phyloP scores from a whole-genome alignment of 2,888 invertebrate genomes.

The Metopia argyrocephala region DNA sequence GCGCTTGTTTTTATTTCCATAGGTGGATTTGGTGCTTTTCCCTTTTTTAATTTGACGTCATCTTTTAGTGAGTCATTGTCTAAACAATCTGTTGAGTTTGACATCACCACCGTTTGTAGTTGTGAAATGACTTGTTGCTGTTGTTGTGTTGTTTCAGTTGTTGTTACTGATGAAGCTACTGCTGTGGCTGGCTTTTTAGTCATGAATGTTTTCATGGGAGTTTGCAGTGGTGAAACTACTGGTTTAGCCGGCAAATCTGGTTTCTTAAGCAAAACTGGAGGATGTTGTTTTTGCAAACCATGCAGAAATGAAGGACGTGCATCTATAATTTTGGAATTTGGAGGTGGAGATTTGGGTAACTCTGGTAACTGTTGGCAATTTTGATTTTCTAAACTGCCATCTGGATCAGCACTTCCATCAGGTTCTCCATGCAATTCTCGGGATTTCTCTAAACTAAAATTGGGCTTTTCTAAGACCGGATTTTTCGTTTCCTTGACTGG shows the following conservation, averaged over 20 bases:
- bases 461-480: conserved; percentile 41
- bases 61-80: conserved; percentile 70
- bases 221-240: conserved; percentile 76
- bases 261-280: conserved; percentile 78
- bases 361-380: conserved; percentile 82
- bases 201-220: conserved; percentile 80
- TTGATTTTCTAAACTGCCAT: conserved; percentile 82
- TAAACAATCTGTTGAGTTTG: conserved; percentile 72
- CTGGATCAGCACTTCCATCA: conserved; percentile 91
- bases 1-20: conserved; percentile 72
- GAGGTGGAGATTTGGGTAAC: conserved; percentile 81
- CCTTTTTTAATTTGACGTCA: conserved; percentile 81
- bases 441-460: conserved; percentile 80
- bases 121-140: conserved; percentile 81
- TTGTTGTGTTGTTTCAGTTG: conserved; percentile 63
- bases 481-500: conserved; percentile 25
- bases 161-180: conserved; percentile 64
- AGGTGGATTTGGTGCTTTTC: conserved; percentile 88
- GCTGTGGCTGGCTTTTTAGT: conserved; percentile 79
- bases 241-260: conserved; percentile 88
- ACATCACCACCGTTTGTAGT: conserved; percentile 79
- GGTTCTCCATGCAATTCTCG: conserved; percentile 91
- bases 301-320: conserved; percentile 86
- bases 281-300: conserved; percentile 80
- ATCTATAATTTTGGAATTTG: conserved; percentile 75